These are phyloP conservation scores for Isotomurus palustris DNA, from an alignment of 2,888 invertebrate genomes.

Conservation along the genomic window DNA sequence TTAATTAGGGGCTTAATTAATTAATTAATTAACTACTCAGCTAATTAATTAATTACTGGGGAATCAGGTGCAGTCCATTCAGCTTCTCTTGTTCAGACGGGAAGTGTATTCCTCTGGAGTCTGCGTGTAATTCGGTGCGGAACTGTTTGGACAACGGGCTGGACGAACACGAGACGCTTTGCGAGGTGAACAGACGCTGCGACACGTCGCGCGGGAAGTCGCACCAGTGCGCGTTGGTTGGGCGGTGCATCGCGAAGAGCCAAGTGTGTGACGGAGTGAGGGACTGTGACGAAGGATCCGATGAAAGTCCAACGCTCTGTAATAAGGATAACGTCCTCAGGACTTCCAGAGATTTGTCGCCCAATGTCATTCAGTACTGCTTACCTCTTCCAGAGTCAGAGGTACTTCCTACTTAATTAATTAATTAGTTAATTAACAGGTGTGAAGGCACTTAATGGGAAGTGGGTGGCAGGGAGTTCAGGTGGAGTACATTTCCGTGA, in stretches of 20 bases:
- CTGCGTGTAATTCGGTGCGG: constrained; percentile 27
- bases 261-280: constrained; percentile 28
- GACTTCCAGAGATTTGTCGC: constrained; percentile 10
- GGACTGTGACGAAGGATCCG: constrained; percentile 31
- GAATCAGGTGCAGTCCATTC: constrained; percentile 28
- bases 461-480: constrained; percentile 22
- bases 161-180: constrained; percentile 17
- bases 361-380: constrained; percentile 3
- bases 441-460: too few species aligned
- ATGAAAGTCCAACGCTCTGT: constrained; percentile 20
- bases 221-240: constrained; percentile 30
- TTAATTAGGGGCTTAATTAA: neutral
- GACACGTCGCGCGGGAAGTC: neutral
- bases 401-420: neutral
- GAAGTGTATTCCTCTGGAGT: constrained; percentile 29
- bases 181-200: constrained; percentile 18
- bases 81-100: constrained; percentile 35
- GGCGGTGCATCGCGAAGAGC: constrained; percentile 29
- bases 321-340: constrained; percentile 6
- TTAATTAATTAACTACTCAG: neutral
- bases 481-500: constrained; percentile 25
- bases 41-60: neutral
- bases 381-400: constrained; percentile 9
- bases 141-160: constrained; percentile 23
- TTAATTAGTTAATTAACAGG: neutral